phyloP scores from a whole-genome alignment of 2,797 vertebrate species.

The Siniperca scherzeri region DNA sequence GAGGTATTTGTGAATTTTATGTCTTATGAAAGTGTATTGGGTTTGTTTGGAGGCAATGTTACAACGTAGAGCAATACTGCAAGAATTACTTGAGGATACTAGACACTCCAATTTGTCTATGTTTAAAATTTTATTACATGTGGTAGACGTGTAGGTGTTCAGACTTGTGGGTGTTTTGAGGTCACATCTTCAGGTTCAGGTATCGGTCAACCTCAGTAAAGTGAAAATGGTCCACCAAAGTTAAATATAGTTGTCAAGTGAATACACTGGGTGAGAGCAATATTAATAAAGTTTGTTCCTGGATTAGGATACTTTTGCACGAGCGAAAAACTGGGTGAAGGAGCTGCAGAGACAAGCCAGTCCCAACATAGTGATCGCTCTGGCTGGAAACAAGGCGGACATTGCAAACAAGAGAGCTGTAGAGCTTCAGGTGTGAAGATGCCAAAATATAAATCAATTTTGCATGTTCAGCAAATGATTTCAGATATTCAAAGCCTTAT shows the following conservation, averaged over 20 bases:
- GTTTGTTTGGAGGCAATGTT: not conserved
- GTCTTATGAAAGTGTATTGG: not conserved
- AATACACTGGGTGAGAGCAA: not conserved
- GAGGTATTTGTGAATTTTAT: not conserved
- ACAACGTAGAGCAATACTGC: too few relatives aligned
- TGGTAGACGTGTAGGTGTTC: not conserved
- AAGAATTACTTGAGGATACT: not conserved
- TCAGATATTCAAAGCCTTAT: not conserved
- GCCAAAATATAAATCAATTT: not conserved
- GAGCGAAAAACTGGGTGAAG: slow-evolving; percentile 97
- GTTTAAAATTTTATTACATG: not conserved
- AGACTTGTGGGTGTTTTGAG: slow-evolving; percentile 14
- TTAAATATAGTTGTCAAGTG: slow-evolving; percentile 9
- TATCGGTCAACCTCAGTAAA: not conserved
- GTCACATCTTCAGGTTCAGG: not conserved
- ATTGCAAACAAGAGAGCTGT: slow-evolving; percentile 93
- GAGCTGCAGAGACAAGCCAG: slow-evolving; percentile 96
- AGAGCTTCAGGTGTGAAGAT: slow-evolving; percentile 88
- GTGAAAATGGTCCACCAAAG: not conserved
- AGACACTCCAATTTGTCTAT: not conserved
- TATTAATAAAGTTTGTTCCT: slow-evolving; percentile 32
- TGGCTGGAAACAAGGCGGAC: slow-evolving; percentile 96
- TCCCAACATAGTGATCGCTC: slow-evolving; percentile 95
- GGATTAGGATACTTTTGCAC: slow-evolving; percentile 91
- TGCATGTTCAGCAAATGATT: not conserved